Conservation (phyloP, 2,113 vertebrate genomes). For the Sylvia atricapilla region DNA sequence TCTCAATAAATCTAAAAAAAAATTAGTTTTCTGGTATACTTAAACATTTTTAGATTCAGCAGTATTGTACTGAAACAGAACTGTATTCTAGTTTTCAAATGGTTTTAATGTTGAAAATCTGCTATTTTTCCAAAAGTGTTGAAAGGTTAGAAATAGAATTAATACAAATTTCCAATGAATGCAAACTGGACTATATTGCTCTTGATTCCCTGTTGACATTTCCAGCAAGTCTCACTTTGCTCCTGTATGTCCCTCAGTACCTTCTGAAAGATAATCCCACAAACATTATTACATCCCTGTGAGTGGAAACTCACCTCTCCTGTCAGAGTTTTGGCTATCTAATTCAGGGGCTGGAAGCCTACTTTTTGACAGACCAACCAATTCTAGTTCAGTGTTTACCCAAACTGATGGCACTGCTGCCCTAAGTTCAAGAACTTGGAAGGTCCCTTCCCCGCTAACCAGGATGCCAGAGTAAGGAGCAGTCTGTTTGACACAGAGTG, state of each 20-base stretch:
- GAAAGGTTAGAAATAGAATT: not conserved
- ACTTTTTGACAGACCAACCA: not conserved
- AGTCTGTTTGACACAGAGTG: not conserved
- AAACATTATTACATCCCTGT: not conserved
- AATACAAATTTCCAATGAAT: not conserved
- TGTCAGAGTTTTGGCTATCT: not conserved
- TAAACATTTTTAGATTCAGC: slow-evolving; percentile 30
- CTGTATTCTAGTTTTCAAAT: not conserved
- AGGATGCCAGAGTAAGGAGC: not conserved
- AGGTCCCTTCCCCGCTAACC: not conserved
- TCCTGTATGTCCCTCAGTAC: not conserved
- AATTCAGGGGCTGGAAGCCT: not conserved
- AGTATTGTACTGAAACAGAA: slow-evolving; percentile 18
- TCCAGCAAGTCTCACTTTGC: not conserved
- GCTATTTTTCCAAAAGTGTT: not conserved
- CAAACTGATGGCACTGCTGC: not conserved
- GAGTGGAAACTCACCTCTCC: not conserved
- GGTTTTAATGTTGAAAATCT: not conserved
- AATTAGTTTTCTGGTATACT: slow-evolving; percentile 32
- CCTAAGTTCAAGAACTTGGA: not conserved
- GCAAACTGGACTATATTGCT: not conserved
- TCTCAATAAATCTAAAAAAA: slow-evolving; percentile 42
- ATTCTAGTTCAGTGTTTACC: not conserved
- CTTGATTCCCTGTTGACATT: not conserved
- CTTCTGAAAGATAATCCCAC: not conserved